Conservation (phyloP, 2,888 invertebrate genomes). For the Anoncus sp. region DNA sequence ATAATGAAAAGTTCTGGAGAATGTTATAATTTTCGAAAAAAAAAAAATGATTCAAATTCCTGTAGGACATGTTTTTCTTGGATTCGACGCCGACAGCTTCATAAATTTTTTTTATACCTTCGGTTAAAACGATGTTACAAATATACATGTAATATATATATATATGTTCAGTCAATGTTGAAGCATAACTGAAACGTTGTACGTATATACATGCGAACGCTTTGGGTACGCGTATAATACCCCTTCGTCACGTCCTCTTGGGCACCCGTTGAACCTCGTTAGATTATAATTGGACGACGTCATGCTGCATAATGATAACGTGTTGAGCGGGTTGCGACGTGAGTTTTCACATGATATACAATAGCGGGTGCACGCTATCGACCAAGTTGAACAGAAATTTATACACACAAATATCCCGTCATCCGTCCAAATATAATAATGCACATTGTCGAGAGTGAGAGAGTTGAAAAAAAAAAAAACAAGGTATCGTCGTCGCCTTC, state of each 20-base stretch:
- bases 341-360: conserved; percentile 50
- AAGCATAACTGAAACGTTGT: conserved; percentile 51
- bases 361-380: conserved; percentile 53
- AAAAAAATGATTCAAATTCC: no score
- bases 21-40: no score
- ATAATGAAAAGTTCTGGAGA: no score
- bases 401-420: conserved; percentile 20
- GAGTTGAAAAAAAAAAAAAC: background rate
- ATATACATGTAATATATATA: background rate
- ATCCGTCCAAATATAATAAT: conserved; percentile 35
- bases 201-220: conserved; percentile 44
- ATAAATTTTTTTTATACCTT: no score
- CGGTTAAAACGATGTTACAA: no score
- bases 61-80: no score
- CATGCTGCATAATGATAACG: conserved; percentile 69
- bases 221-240: conserved; percentile 64
- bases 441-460: background rate
- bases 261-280: conserved; percentile 69
- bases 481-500: background rate
- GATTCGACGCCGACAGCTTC: no score
- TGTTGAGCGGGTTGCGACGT: conserved; percentile 57
- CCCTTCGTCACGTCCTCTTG: conserved; percentile 70
- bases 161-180: conserved; percentile 26
- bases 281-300: conserved; percentile 69
- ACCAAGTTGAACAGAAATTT: conserved; percentile 53